Percentiles rank a stretch among this genome's conserved stretches.
Conservation (phyloP, 2,113 vertebrate species). For the Elephas maximus region DNA sequence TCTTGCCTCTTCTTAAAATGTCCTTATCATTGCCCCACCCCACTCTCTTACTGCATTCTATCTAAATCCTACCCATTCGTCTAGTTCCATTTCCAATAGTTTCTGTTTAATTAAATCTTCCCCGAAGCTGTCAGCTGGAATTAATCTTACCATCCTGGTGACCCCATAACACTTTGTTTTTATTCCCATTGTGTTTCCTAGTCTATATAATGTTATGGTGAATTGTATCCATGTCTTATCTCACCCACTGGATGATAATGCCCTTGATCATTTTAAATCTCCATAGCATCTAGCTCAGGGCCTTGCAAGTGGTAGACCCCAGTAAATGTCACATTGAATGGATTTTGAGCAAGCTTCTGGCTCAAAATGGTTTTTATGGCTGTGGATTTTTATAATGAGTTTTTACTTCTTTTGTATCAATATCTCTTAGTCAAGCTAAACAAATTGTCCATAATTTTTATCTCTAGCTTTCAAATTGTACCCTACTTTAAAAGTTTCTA, state of each 20-base stretch:
- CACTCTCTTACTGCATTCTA: neutral
- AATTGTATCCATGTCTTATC: slow-evolving; percentile 7
- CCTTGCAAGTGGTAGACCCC: neutral
- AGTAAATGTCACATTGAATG: slow-evolving; percentile 19
- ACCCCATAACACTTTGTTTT: neutral
- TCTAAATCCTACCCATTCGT: neutral
- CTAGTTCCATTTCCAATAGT: neutral
- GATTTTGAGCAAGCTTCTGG: neutral
- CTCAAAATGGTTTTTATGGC: neutral
- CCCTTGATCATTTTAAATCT: neutral
- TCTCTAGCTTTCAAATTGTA: neutral
- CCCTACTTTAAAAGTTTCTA: neutral
- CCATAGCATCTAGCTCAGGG: neutral
- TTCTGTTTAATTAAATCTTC: neutral
- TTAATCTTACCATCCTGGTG: neutral
- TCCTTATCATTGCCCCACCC: no score
- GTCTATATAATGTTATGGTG: neutral
- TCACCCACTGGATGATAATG: neutral
- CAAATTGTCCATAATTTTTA: neutral
- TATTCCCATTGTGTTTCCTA: neutral
- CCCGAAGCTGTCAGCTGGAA: neutral
- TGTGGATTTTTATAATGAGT: neutral
- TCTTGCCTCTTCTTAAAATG: neutral
- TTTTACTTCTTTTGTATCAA: slow-evolving; percentile 8
- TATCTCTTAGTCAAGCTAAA: neutral